Conservation (phyloP, 23 tunicate genomes). For the Phallusia fumigata region DNA sequence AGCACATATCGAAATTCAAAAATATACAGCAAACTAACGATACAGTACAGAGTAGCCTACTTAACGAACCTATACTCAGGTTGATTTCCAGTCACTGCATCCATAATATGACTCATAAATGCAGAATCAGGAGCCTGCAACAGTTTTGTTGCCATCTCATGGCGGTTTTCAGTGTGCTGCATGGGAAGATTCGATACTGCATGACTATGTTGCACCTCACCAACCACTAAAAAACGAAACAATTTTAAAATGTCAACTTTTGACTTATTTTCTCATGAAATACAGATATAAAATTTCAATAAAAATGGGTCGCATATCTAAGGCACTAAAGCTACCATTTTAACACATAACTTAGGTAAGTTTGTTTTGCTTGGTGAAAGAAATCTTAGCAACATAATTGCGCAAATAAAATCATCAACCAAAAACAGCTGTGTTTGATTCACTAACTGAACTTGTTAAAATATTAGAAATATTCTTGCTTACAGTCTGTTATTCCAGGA, state of each 20-base stretch:
- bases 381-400: no score
- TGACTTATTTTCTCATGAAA: no score
- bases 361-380: no score
- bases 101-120: conserved; percentile 53
- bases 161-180: conserved; percentile 34
- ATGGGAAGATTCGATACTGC: background rate
- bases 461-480: conserved; percentile 5
- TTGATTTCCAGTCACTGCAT: conserved; percentile 36
- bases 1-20: background rate
- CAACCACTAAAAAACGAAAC: conserved; percentile 26
- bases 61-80: conserved; percentile 32
- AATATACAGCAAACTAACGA: background rate
- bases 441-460: no score
- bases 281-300: no score
- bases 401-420: no score
- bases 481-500: conserved; percentile 62
- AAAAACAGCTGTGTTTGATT: no score
- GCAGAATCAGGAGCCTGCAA: conserved; percentile 46
- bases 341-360: no score
- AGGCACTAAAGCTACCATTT: no score
- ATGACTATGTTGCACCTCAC: conserved; percentile 38
- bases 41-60: background rate
- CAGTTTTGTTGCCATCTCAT: conserved; percentile 43
- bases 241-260: no score
- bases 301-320: no score